Percentiles rank a stretch among this genome's conserved stretches.
phyloP scores from a whole-genome alignment of 2,113 vertebrate species.

The Passer montanus region DNA sequence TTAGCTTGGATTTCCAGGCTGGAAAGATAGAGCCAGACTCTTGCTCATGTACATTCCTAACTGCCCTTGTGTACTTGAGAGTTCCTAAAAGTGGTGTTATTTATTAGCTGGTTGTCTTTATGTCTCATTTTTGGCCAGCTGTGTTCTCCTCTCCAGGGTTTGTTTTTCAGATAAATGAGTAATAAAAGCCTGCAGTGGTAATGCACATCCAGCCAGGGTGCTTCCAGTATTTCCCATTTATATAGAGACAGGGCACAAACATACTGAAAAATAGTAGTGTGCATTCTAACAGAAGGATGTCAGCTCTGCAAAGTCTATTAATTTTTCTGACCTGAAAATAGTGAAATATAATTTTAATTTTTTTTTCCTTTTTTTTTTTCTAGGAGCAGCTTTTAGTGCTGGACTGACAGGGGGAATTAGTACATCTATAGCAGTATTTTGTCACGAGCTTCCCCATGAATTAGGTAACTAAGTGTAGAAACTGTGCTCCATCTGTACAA shows the following conservation, averaged over 20 bases:
- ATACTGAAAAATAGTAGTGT: neutral
- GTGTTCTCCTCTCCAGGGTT: neutral
- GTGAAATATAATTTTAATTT: neutral
- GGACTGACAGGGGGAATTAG: constrained; percentile 95
- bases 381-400: constrained; percentile 95
- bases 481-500: neutral
- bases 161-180: neutral
- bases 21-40: neutral
- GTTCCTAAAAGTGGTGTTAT: neutral
- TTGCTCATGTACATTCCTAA: neutral
- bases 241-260: neutral
- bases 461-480: constrained; percentile 81
- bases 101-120: neutral
- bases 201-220: neutral
- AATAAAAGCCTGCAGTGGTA: neutral
- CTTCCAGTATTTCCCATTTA: neutral
- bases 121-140: neutral
- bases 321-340: neutral
- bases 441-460: constrained; percentile 97
- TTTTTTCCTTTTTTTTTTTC: neutral
- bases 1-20: neutral
- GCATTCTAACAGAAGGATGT: neutral
- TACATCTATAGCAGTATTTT: constrained; percentile 97
- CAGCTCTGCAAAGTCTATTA: neutral
- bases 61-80: neutral